phyloP scores from a whole-genome alignment of 2,888 invertebrate species.

The Microctonus hyperodae region DNA sequence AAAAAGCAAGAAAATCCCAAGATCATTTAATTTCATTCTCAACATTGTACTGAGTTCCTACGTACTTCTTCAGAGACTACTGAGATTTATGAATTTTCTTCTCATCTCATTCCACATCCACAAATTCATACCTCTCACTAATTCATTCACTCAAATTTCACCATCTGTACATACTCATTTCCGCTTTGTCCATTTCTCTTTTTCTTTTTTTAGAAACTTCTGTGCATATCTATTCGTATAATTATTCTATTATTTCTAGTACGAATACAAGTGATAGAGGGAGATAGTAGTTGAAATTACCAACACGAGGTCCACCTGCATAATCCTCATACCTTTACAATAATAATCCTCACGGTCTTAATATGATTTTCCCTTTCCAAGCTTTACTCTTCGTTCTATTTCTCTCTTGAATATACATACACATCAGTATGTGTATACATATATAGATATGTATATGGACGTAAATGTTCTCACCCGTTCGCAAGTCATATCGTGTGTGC shows the following conservation, averaged over 20 bases:
- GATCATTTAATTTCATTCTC: slow-evolving; percentile 44
- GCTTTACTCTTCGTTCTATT: not conserved
- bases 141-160: not conserved
- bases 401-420: not conserved
- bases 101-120: slow-evolving; percentile 21
- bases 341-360: slow-evolving; percentile 36
- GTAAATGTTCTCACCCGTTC: too few relatives aligned
- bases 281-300: slow-evolving; percentile 4
- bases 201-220: not conserved
- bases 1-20: slow-evolving; percentile 44
- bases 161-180: not conserved
- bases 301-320: slow-evolving; percentile 31
- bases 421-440: slow-evolving; percentile 16
- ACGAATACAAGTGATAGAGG: not conserved
- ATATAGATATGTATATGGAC: too few relatives aligned
- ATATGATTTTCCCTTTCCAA: slow-evolving; percentile 31
- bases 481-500: slow-evolving; percentile 17
- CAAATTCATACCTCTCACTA: too few relatives aligned
- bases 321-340: slow-evolving; percentile 38
- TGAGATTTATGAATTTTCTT: slow-evolving; percentile 48
- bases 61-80: slow-evolving; percentile 37
- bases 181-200: not conserved
- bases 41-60: slow-evolving; percentile 37
- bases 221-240: slow-evolving; percentile 5
- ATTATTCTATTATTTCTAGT: not conserved